These are phyloP conservation scores for Coleophora deauratella DNA, from an alignment of 2,888 invertebrate genomes.

Conservation along the genomic window DNA sequence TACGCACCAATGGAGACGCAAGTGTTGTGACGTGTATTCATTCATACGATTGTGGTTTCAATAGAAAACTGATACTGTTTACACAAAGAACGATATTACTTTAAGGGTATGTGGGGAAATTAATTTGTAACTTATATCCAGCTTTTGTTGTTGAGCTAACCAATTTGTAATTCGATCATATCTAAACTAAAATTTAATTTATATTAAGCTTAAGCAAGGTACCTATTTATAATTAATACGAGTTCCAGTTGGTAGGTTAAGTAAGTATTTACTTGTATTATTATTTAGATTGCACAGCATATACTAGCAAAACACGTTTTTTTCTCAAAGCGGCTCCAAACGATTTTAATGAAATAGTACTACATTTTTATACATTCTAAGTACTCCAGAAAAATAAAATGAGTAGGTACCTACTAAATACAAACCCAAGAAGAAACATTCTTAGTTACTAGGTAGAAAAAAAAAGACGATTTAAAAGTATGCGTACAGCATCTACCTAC, in stretches of 20 bases:
- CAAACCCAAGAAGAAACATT: too few relatives aligned
- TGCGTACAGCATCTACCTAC: too few relatives aligned
- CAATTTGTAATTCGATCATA: constrained; percentile 4
- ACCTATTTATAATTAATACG: too few relatives aligned
- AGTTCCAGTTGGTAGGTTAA: constrained; percentile 13
- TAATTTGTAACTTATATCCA: constrained; percentile 61
- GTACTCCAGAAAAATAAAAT: too few relatives aligned
- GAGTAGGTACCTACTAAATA: too few relatives aligned
- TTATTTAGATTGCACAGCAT: too few relatives aligned
- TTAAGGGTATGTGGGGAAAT: constrained; percentile 71
- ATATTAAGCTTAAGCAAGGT: not conserved
- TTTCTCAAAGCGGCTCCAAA: too few relatives aligned
- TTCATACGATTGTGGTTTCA: constrained; percentile 53
- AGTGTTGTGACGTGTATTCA: constrained; percentile 65
- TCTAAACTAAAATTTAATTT: constrained; percentile 17
- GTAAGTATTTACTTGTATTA: not conserved
- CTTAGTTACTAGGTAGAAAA: too few relatives aligned
- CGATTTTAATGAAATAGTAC: too few relatives aligned
- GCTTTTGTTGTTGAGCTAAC: constrained; percentile 11
- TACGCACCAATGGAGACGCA: constrained; percentile 45
- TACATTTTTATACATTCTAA: too few relatives aligned
- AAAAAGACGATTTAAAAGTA: too few relatives aligned
- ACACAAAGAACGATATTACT: constrained; percentile 68
- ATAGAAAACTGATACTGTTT: constrained; percentile 65
- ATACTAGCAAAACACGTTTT: too few relatives aligned